These are phyloP conservation scores for Actenoides lindsayi DNA, from an alignment of 2,113 vertebrate genomes.

Conservation along the genomic window DNA sequence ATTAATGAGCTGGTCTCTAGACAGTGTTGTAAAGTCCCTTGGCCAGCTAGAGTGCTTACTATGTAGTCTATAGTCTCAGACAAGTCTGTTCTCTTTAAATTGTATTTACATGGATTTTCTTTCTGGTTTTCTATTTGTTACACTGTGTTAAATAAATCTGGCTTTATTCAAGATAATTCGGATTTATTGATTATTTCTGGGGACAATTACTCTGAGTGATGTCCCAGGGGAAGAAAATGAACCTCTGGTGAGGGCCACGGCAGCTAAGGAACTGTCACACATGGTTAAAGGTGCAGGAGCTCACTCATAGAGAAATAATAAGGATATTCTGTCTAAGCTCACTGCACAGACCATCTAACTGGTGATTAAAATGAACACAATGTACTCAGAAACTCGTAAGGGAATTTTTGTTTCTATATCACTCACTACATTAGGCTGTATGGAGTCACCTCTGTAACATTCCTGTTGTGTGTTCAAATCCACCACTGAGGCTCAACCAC, in stretches of 20 bases:
- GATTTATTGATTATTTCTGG: slow-evolving; percentile 70
- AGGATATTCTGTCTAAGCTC: background rate
- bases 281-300: background rate
- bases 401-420: background rate
- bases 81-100: slow-evolving; percentile 53
- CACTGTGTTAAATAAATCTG: slow-evolving; percentile 69
- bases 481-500: background rate
- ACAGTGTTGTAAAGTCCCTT: background rate
- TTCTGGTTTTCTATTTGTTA: slow-evolving; percentile 70
- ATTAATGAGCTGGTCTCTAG: background rate
- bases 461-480: background rate
- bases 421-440: background rate
- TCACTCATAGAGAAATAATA: background rate
- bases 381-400: background rate
- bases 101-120: slow-evolving; percentile 70
- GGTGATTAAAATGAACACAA: background rate
- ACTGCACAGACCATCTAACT: background rate
- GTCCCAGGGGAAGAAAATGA: slow-evolving; percentile 55
- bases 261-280: slow-evolving; percentile 24
- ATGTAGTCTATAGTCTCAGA: background rate
- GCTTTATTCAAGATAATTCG: slow-evolving; percentile 72
- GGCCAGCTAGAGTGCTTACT: slow-evolving; percentile 4
- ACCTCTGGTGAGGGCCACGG: background rate
- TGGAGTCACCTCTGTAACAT: background rate
- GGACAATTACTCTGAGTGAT: slow-evolving; percentile 60